Evolutionary conservation across 2,888 invertebrate species (phyloP), one percentile per base, ranked within the genome.

Genomic region (Agapetus fuscipes): DNA sequence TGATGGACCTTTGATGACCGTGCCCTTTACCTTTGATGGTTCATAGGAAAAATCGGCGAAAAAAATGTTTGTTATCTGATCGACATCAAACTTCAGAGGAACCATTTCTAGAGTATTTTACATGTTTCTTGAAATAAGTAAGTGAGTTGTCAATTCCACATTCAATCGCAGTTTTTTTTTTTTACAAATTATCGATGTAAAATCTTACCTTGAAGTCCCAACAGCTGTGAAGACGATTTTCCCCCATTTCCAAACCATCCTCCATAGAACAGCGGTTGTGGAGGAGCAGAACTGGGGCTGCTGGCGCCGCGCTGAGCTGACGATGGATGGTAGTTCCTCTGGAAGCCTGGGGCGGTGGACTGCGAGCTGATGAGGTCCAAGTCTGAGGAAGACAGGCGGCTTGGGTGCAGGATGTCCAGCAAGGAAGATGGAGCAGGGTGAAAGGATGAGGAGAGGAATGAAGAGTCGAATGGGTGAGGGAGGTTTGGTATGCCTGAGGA

Each of bases 171-270:
- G n/a, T n/a, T n/a, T n/a, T n/a, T n/a, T n/a, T n/a, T n/a, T n/a
- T n/a, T n/a, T n/a, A n/a, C n/a, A n/a, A n/a, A n/a, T n/a, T n/a
- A n/a, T n/a, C n/a, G n/a, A n/a, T n/a, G n/a, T n/a, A n/a, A n/a
- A n/a, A n/a, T n/a, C n/a, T n/a, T 65, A 80, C 80, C 78, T 71
- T 79, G 78, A 27, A 78, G 58, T 47, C 75, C 75, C 50, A 80
- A 72, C 30, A 79, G 58, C 46, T 74, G 72, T 40, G 60, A 59
- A 17, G 68, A 54, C 35, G 57, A 52, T 46, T 62, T 62, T 3
- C 57, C 50, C 12, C 54, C 50, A 35, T 54, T 45, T 39, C 55
- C 53, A 39, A 59, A 52, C 56, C 56, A 57, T 49, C 55, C 54
- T 24, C 54, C 47, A 39, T 54, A 54, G 1, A 56, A 40, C 5